phyloP scores from a whole-genome alignment of 2,113 vertebrate genomes.

The Ctenomys sociabilis region DNA sequence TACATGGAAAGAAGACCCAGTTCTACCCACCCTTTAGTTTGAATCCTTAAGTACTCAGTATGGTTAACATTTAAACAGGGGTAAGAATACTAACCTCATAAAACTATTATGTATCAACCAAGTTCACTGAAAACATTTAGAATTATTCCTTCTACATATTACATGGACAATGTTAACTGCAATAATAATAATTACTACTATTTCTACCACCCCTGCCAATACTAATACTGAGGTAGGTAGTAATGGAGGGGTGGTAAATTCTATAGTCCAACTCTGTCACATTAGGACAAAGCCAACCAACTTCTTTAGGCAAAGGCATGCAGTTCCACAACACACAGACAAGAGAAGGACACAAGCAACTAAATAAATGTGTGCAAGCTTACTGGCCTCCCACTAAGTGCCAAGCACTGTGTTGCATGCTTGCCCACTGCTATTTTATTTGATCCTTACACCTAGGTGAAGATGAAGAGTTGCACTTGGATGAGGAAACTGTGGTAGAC shows the following conservation, averaged over 20 bases:
- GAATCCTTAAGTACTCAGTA: background rate
- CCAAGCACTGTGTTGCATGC: background rate
- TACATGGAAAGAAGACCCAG: background rate
- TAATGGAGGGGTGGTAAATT: background rate
- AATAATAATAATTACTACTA: background rate
- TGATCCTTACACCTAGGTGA: background rate
- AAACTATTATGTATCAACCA: background rate
- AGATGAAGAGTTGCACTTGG: background rate
- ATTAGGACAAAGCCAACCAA: background rate
- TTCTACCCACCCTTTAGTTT: background rate
- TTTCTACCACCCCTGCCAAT: background rate
- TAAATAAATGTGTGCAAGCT: background rate
- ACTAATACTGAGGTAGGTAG: background rate
- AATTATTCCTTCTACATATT: background rate
- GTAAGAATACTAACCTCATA: background rate
- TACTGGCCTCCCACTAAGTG: background rate
- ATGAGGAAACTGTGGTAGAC: background rate
- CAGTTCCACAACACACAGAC: background rate
- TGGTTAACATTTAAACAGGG: background rate
- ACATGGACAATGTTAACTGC: background rate
- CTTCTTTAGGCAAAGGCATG: background rate
- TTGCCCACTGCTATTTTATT: background rate
- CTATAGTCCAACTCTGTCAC: background rate
- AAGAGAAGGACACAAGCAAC: background rate
- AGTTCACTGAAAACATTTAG: background rate